phyloP scores from a whole-genome alignment of 2,113 vertebrate species.

The Pongo pygmaeus region DNA sequence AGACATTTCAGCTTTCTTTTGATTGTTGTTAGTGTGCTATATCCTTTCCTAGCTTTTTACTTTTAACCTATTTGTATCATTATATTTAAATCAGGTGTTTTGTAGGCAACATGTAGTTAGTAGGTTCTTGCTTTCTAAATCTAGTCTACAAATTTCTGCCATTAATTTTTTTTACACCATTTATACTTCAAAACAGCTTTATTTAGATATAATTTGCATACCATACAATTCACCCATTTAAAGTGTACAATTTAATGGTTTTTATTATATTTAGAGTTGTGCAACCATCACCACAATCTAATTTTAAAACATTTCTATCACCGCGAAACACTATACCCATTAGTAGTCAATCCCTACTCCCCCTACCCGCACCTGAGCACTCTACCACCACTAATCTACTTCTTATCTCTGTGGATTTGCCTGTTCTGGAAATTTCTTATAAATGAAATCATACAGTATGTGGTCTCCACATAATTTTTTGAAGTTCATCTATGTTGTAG shows the following conservation, averaged over 20 bases:
- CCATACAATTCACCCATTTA: neutral
- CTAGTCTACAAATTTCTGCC: neutral
- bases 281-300: neutral
- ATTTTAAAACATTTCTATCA: conserved; percentile 38
- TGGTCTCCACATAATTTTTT: conserved; percentile 33
- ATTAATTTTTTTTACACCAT: conserved; percentile 39
- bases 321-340: neutral
- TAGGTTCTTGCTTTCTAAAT: conserved; percentile 36
- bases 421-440: conserved; percentile 40
- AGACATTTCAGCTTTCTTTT: neutral
- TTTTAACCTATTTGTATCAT: conserved; percentile 44
- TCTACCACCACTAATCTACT: neutral
- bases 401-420: conserved; percentile 29
- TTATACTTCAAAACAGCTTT: conserved; percentile 38
- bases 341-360: neutral
- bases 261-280: conserved; percentile 15
- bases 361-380: neutral
- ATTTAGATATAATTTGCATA: neutral
- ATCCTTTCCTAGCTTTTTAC: neutral
- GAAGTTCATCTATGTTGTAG: neutral
- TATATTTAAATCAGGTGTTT: conserved; percentile 31
- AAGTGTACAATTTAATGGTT: neutral
- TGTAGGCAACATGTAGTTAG: neutral
- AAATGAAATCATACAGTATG: conserved; percentile 38
- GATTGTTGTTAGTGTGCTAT: neutral